A percentile compares a stretch with the other conserved stretches of the same genome.
phyloP scores from a whole-genome alignment of 2,113 vertebrate species.

The Pseudorectes ferrugineus region DNA sequence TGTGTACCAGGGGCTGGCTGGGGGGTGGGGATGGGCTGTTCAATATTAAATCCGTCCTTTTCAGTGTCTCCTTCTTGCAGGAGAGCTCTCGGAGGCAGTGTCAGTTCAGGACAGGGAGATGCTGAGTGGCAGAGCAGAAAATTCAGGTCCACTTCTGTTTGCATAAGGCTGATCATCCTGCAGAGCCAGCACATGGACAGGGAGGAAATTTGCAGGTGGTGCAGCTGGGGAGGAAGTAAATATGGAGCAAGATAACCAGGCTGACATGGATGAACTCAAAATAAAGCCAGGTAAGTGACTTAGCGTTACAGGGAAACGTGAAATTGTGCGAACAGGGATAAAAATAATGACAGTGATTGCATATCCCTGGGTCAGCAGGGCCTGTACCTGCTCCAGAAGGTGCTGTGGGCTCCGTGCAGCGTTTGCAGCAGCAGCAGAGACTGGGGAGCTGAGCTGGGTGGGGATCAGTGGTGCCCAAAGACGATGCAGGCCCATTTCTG shows the following conservation, averaged over 20 bases:
- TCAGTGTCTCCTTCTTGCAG: neutral
- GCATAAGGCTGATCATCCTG: neutral
- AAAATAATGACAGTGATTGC: neutral
- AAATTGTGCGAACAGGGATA: neutral
- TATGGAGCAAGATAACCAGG: neutral
- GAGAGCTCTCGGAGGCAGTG: neutral
- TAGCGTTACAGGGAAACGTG: neutral
- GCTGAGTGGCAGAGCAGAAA: neutral
- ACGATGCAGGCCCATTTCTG: rapidly evolving
- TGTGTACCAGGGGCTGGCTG: neutral
- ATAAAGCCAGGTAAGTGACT: slow-evolving; percentile 13
- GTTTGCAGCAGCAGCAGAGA: neutral
- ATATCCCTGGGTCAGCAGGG: neutral
- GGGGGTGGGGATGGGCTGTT: neutral
- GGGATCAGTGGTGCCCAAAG: neutral
- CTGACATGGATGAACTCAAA: neutral
- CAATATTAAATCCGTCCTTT: neutral
- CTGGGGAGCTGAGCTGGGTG: neutral
- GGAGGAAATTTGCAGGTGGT: slow-evolving; percentile 3
- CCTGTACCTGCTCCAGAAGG: neutral
- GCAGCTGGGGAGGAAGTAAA: neutral
- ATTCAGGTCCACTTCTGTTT: neutral
- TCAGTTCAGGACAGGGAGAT: neutral
- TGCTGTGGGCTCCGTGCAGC: neutral
- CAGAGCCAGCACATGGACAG: neutral